Evolutionary conservation across 2,888 invertebrate genomes (phyloP).

Genomic region (Cheilosia grossa): DNA sequence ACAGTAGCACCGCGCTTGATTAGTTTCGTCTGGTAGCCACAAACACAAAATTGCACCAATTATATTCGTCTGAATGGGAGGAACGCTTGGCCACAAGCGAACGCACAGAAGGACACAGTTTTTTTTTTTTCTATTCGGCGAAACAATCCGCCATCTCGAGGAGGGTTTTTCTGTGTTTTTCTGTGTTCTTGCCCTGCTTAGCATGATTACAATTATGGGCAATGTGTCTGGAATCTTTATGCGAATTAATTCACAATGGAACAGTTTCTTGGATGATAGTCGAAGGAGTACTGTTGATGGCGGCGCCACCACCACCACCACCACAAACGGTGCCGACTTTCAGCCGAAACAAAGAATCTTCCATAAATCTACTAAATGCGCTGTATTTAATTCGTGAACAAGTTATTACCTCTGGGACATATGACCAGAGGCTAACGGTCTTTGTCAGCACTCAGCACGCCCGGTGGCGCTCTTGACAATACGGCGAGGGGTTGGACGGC

Average conservation of each 20-base stretch:
- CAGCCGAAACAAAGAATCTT: slow-evolving; percentile 47
- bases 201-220: slow-evolving; percentile 62
- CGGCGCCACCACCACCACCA: slow-evolving; percentile 50
- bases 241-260: slow-evolving; percentile 68
- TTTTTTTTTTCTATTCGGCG: neutral
- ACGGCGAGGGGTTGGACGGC: neutral
- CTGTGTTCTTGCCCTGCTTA: slow-evolving; percentile 14
- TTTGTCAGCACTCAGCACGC: slow-evolving; percentile 29
- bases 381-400: slow-evolving; percentile 44
- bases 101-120: neutral
- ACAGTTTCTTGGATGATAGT: slow-evolving; percentile 23
- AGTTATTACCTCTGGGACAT: slow-evolving; percentile 56
- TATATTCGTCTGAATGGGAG: slow-evolving; percentile 71
- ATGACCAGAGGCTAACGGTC: slow-evolving; percentile 16
- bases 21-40: slow-evolving; percentile 72
- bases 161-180: slow-evolving; percentile 11
- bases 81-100: slow-evolving; percentile 41
- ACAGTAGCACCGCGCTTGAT: slow-evolving; percentile 57
- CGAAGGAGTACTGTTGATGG: slow-evolving; percentile 37
- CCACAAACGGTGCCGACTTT: neutral
- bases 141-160: slow-evolving; percentile 20
- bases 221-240: slow-evolving; percentile 58
- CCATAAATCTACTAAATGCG: slow-evolving; percentile 41
- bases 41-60: slow-evolving; percentile 70
- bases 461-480: neutral